Evolutionary conservation across 1,140 invertebrate genomes (phyloP).

Genomic region (Gonioctena quinquepunctata): DNA sequence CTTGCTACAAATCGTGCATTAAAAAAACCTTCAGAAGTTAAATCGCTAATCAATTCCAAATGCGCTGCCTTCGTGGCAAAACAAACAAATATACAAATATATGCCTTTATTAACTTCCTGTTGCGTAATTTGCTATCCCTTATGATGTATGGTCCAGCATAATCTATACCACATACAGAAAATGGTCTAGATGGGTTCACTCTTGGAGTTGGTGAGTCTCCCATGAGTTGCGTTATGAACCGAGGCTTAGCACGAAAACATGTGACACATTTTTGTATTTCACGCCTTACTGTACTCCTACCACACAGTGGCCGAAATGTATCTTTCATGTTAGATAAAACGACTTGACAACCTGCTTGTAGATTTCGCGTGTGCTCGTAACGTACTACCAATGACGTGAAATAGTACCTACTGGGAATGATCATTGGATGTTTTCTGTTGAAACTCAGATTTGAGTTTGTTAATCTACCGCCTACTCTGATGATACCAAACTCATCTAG

Average conservation of each 20-base stretch:
- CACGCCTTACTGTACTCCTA: constrained; percentile 25
- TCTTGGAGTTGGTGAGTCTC: constrained; percentile 45
- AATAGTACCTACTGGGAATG: constrained; percentile 26
- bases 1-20: constrained; percentile 42
- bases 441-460: constrained; percentile 34
- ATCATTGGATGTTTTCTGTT: constrained; percentile 42
- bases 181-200: constrained; percentile 46
- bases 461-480: constrained; percentile 54
- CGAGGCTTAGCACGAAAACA: constrained; percentile 25
- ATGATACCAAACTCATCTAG: constrained; percentile 51
- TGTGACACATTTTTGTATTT: constrained; percentile 10
- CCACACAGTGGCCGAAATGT: constrained; percentile 37
- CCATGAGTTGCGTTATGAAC: constrained; percentile 40
- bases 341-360: constrained; percentile 24
- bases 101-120: constrained; percentile 14
- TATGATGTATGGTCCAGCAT: constrained; percentile 28
- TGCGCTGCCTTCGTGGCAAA: constrained; percentile 17
- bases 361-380: constrained; percentile 30
- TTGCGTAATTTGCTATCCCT: constrained; percentile 16
- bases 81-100: constrained; percentile 25
- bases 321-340: constrained; percentile 10
- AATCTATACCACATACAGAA: constrained; percentile 25
- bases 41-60: constrained; percentile 29
- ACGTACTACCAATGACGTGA: constrained; percentile 35
- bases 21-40: constrained; percentile 33